These are phyloP conservation scores for Aphidoletes aphidimyza DNA, from an alignment of 2,888 invertebrate genomes.

Conservation along the genomic window DNA sequence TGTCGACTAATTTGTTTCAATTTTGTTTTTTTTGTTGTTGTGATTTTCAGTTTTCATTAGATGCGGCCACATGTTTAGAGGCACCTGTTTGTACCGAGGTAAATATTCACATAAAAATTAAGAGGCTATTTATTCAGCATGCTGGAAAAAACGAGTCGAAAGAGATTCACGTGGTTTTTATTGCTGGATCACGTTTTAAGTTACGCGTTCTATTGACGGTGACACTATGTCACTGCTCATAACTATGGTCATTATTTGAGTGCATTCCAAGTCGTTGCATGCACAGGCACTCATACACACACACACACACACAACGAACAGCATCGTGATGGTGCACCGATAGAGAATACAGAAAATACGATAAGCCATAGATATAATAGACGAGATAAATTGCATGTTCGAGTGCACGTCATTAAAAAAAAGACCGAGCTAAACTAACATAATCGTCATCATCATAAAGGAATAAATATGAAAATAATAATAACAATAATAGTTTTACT, in stretches of 20 bases:
- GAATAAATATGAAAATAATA: constrained; percentile 41
- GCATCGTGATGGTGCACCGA: background rate
- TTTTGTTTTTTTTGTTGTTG: constrained; percentile 50
- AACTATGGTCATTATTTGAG: constrained; percentile 16
- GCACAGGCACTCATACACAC: too few relatives aligned
- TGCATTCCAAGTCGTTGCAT: constrained; percentile 2
- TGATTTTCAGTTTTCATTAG: constrained; percentile 22
- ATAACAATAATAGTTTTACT: constrained; percentile 53
- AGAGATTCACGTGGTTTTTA: constrained; percentile 42
- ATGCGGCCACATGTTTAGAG: constrained; percentile 13
- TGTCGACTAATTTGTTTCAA: constrained; percentile 49
- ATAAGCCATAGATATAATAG: constrained; percentile 27
- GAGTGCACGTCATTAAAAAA: constrained; percentile 48
- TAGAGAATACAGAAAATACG: background rate
- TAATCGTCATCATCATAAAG: constrained; percentile 49
- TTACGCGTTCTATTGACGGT: constrained; percentile 47
- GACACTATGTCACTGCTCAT: constrained; percentile 24
- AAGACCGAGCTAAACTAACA: constrained; percentile 20
- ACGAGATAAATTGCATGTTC: constrained; percentile 51
- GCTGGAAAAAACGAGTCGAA: background rate
- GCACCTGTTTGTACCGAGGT: constrained; percentile 52
- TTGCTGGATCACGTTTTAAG: constrained; percentile 52
- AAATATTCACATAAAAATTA: constrained; percentile 41
- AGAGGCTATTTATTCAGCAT: background rate
- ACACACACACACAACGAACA: too few relatives aligned